Conservation (phyloP, 2,797 vertebrate genomes). For the Mormyrops attenuatus region DNA sequence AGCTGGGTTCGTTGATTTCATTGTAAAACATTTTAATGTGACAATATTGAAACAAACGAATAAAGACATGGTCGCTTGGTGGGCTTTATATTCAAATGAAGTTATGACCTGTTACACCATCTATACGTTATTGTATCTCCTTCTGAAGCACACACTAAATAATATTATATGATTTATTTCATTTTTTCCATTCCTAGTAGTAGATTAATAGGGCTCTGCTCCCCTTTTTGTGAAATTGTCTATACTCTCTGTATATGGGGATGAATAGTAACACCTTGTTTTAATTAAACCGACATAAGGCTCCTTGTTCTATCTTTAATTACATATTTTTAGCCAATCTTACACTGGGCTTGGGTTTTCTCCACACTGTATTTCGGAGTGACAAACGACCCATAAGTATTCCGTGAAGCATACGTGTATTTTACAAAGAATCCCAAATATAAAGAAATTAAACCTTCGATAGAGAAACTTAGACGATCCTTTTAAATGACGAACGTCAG, state of each 20-base stretch:
- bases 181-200: background rate
- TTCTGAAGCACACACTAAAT: background rate
- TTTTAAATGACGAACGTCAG: background rate
- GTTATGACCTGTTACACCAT: background rate
- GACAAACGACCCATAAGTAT: background rate
- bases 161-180: background rate
- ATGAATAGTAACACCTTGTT: background rate
- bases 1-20: background rate
- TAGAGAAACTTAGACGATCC: background rate
- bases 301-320: background rate
- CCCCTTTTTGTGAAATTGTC: background rate
- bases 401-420: background rate
- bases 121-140: background rate
- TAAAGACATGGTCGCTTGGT: background rate
- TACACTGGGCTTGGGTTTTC: background rate
- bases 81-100: background rate
- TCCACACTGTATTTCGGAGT: background rate
- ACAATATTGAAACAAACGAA: background rate
- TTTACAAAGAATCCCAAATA: background rate
- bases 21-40: conserved; percentile 11
- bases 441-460: background rate
- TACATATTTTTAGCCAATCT: background rate
- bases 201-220: background rate
- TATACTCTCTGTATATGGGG: background rate
- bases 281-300: background rate